These are phyloP conservation scores for Hucho hucho DNA, from an alignment of 2,113 vertebrate species.

Conservation along the genomic window DNA sequence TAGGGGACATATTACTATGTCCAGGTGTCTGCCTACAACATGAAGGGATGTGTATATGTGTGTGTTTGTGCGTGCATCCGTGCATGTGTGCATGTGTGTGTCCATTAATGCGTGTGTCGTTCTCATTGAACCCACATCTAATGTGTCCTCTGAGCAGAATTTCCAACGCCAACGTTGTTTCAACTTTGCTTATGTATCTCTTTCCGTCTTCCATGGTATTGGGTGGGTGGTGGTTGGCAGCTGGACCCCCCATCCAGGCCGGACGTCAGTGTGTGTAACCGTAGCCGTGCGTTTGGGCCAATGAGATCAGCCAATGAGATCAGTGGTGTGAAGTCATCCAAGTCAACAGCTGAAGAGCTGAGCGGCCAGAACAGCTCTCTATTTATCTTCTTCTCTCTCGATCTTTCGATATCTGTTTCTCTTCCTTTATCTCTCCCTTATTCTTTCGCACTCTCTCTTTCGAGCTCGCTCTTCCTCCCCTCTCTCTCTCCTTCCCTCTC, in stretches of 20 bases:
- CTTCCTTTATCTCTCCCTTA: not conserved
- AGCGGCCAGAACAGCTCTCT: slow-evolving; percentile 37
- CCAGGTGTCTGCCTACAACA: slow-evolving; percentile 88
- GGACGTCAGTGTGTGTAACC: slow-evolving; percentile 10
- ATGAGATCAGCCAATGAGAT: slow-evolving; percentile 56
- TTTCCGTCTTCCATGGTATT: slow-evolving; percentile 39
- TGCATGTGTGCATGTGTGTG: no score
- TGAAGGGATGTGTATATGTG: slow-evolving; percentile 78
- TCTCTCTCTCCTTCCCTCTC: not conserved
- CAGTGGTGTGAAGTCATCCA: slow-evolving; percentile 59
- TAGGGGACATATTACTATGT: slow-evolving; percentile 83
- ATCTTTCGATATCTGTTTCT: slow-evolving; percentile 3
- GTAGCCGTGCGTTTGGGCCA: slow-evolving; percentile 13
- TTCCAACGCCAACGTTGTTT: no score
- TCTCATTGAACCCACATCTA: not conserved
- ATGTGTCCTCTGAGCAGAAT: no score
- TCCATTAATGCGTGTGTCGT: not conserved
- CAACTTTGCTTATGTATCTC: not conserved
- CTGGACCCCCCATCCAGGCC: slow-evolving; percentile 5
- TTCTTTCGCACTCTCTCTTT: not conserved
- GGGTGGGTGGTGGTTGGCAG: slow-evolving; percentile 54
- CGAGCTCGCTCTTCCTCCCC: not conserved
- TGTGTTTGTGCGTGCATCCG: no score
- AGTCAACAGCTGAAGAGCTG: slow-evolving; percentile 66
- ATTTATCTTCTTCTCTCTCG: not conserved